Evolutionary conservation across 2,797 vertebrate species (phyloP), one percentile per base, ranked within the genome.

Genomic region (Leptodactylus fallax): DNA sequence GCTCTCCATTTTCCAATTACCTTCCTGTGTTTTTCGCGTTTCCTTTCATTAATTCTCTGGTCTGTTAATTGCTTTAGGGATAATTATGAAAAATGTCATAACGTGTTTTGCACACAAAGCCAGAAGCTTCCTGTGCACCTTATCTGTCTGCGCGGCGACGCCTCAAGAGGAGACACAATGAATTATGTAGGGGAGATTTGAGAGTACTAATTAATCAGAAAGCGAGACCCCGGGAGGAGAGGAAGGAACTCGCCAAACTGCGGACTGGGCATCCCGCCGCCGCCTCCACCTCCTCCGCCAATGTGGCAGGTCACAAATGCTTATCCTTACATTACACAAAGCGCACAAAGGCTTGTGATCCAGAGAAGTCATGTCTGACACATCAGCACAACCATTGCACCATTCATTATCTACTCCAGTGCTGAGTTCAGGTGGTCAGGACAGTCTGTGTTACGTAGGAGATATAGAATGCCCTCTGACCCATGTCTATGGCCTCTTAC

Each of bases 201-300:
- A 92, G 90, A 91, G 85, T 90, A 91, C 93, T 93, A 93, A 94
- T 93, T 94, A 94, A 93, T 94, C 92, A 94, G 90, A 93, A 87
- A 45, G 91, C 92, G 25, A 92, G 90, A 92, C 92, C 92, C 92
- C 91, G 92, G 82, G 67, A 60, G 47, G 61, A 79, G 72, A 71
- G 45, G 11, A 79, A 87, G 65, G 47, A 77, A 80, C 65, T 61
- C 51, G 63, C 49, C 21, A 83, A 61, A 25, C 51, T 77, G 77
- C n/a, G 56, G 79, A 80, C 27, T 19, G 63, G 72, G 65, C 25
- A 27, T 81, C 21, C 79, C 27, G 65, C 67, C 85, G 17, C 36
- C 36, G 36, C 36, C 36, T 1, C 36, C 36, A 36, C 36, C 53
- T 21, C 45, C 51, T 47, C 16, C n/a, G n/a, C n/a, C 36, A 13